Evolutionary conservation across 1,140 invertebrate genomes (phyloP).

Genomic region (Eciton burchellii): DNA sequence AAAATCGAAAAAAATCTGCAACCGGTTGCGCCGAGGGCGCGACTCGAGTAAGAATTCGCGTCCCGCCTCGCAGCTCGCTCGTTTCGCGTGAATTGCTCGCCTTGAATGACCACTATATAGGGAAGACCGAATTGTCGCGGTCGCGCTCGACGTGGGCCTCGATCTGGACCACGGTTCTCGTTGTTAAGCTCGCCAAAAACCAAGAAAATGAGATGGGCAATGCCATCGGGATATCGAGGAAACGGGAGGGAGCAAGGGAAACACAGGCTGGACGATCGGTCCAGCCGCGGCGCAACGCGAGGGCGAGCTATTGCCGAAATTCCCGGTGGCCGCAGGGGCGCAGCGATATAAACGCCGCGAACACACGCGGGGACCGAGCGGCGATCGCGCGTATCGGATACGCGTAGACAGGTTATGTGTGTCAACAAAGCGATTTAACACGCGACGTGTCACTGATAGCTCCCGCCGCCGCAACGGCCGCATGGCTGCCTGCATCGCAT

Average conservation of each 20-base stretch:
- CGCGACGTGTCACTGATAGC: conserved; percentile 82
- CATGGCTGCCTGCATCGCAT: conserved; percentile 69
- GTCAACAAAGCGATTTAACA: conserved; percentile 83
- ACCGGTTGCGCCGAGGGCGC: not conserved
- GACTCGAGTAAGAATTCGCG: not conserved
- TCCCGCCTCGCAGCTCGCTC: not conserved
- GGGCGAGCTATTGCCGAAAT: conserved; percentile 56
- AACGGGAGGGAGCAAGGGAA: not conserved
- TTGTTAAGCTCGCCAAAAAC: too few relatives aligned
- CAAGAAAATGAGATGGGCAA: not conserved
- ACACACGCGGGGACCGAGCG: conserved; percentile 27
- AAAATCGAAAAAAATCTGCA: conserved; percentile 61
- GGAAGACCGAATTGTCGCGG: too few relatives aligned
- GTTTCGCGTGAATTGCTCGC: not conserved
- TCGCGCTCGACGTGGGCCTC: too few relatives aligned
- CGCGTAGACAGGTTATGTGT: conserved; percentile 81
- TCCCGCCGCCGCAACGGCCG: conserved; percentile 70
- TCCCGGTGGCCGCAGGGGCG: conserved; percentile 60
- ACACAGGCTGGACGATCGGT: not conserved
- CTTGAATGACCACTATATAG: too few relatives aligned
- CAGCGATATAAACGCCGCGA: conserved; percentile 45
- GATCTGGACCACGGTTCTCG: not conserved
- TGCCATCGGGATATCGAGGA: not conserved
- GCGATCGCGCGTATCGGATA: conserved; percentile 77
- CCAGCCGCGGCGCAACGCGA: conserved; percentile 14